These are phyloP conservation scores for Zonotrichia leucophrys DNA, from an alignment of 2,113 vertebrate species.

Conservation along the genomic window DNA sequence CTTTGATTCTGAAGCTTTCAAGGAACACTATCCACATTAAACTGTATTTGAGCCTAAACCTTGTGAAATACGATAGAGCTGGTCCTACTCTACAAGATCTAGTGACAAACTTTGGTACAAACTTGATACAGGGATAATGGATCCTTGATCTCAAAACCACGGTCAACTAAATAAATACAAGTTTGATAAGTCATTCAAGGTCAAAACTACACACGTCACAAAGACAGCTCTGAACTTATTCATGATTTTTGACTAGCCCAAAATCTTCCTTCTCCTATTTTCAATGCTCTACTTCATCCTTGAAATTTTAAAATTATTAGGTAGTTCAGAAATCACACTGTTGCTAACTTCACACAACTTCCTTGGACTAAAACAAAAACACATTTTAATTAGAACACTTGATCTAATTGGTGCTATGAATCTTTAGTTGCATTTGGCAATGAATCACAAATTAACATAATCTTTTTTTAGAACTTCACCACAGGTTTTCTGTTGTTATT, in stretches of 20 bases:
- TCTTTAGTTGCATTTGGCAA: constrained; percentile 29
- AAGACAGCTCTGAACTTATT: background rate
- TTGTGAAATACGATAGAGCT: background rate
- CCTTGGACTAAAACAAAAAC: background rate
- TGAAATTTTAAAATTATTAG: background rate
- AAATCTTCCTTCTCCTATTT: background rate
- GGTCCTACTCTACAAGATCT: background rate
- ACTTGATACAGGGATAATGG: background rate
- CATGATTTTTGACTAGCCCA: background rate
- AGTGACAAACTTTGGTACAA: background rate
- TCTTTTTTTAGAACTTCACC: constrained; percentile 12
- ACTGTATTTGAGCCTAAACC: background rate
- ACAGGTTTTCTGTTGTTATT: constrained; percentile 64
- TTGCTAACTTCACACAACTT: background rate
- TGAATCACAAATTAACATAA: constrained; percentile 57
- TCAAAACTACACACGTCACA: background rate
- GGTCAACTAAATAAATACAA: background rate
- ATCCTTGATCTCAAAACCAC: background rate
- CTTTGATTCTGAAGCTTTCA: background rate
- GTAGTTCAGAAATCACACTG: background rate
- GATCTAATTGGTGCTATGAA: constrained; percentile 7
- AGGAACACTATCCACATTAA: background rate
- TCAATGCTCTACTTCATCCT: background rate
- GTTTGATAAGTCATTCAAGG: background rate
- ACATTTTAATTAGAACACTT: constrained; percentile 46